Base-by-base conservation (phyloP, 2,113 vertebrate genomes). In the Brachyistius frenatus region DNA sequence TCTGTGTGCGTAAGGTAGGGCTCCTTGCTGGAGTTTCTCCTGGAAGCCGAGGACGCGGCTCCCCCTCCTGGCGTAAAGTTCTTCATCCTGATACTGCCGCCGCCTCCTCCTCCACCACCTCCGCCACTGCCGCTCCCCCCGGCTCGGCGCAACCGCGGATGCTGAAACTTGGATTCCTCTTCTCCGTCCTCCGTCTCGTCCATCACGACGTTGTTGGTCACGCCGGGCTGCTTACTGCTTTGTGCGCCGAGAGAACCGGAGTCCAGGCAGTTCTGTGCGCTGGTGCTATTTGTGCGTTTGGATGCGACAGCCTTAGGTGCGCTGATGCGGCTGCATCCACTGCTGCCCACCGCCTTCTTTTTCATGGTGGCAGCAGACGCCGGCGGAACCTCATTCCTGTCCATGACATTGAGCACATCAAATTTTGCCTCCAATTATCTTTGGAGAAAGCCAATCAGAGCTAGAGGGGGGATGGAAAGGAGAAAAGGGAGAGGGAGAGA, bases 21-120 rank as follows among this genome's bases (percentile, higher is more conserved):
- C 88, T 94, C 94, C 89, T 92, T 93, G 89, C 46, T 89, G 46
- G 92, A 94, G 87, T 88, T 93, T 56, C 91, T 94, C 86, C 92
- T 94, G 70, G 87, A 87, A 88, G 85, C 89, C 74, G 90, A 91
- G 81, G 91, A 92, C 87, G 93, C 83, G 89, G 92, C 94, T 94
- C 93, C 94, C 91, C 94, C 95, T 94, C 89, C 94, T 92, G 95
- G 93, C 67, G 91, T 90, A 84, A 94, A 94, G 94, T 92, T 94
- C 88, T 94, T 94, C 92, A 94, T 95, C 86, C 91, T 94, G 76
- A 89, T 92, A 91, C 94, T 86, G 84, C 92, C 88, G 57, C 93
- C 86, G 70, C 94, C 88, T 69, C 87, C 90, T 66, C 89, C 89
- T 53, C 92, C 91, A 71, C 92, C 92, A 65, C 93, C 85, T 82